Base-by-base conservation (phyloP, 2,113 vertebrate genomes). In the Candoia aspera region DNA sequence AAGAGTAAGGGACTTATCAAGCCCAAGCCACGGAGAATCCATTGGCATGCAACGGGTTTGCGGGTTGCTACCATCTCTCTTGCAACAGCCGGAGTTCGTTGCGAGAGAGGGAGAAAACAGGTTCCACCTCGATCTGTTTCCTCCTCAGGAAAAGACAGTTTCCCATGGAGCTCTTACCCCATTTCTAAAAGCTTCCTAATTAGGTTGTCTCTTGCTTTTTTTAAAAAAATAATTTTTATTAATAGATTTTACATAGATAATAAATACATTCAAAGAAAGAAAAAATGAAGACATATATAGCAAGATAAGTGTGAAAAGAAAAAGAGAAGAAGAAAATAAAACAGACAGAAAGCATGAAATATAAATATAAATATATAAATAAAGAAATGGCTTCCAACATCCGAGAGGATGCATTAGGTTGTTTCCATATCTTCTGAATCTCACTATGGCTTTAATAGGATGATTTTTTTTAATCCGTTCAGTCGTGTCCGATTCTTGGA, bases 361-460 rank as follows among this genome's bases (percentile, higher is more conserved):
- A n/a, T n/a, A n/a, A n/a, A n/a, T n/a, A n/a, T n/a, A n/a, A n/a
- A n/a, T n/a, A n/a, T n/a, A n/a, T n/a, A n/a, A n/a, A n/a, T n/a
- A n/a, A n/a, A n/a, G n/a, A n/a, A n/a, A n/a, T n/a, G n/a, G n/a
- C n/a, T n/a, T n/a, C n/a, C n/a, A n/a, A n/a, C n/a, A n/a, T n/a
- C n/a, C n/a, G n/a, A n/a, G n/a, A n/a, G n/a, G n/a, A n/a, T 37
- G 42, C 55, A 21, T 54, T 19, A 0, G 24, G 46, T 13, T 2
- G 19, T 60, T 84, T 42, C 73, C 26, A 42, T 15, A 42, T 21
- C 87, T 4, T 12, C 91, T 84, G 91, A 92, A 62, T 92, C 91
- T 60, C 15, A 0, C 19, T 49, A 17, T 29, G 87, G 37, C 59
- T 59, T 92, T 87, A 13, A 37, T 49, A n/a, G n/a, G n/a, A n/a